Evolutionary conservation across 2,113 vertebrate species (phyloP), one percentile per base, ranked within the genome.

Genomic region (Amphilophus citrinellus): DNA sequence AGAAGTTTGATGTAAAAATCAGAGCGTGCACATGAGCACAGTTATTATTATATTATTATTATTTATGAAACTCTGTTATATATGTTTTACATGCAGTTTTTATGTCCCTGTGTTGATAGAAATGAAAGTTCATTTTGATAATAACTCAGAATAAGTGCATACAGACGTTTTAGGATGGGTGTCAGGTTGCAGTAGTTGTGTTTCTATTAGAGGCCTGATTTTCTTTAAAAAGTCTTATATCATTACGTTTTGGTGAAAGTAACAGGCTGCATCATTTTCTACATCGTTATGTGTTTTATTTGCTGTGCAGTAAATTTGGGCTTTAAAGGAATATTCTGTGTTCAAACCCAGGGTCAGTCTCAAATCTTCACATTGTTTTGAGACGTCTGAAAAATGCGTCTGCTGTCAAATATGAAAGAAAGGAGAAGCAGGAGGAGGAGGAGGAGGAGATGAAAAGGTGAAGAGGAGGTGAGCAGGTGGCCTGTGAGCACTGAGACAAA

Each of bases 381-480:
- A 27, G 42, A 47, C 44, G 15, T 53, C 66, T 71, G 66, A 53
- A 53, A 62, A 71, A 42, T 60, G 35, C 24, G n/a, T 42, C 24
- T 37, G 37, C 22, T 30, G 17, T 14, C 53, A 35, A 30, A 61
- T 9, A 30, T 22, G 39, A 71, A 60, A 24, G 58, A 8, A 47
- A 56, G 57, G 32, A 24, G 32, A 50, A 62, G 57, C 7, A 17
- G 35, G 39, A 56, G 30, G 66, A 61, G 35, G 62, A 66, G n/a
- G 14, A 17, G 20, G 60, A 35, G 24, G 27, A 61, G 68, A 79
- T 61, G 56, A 76, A 76, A 61, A 61, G 75, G 44, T 42, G 63
- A 32, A 30, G 61, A 63, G 80, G 77, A 82, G 82, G 87, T 71
- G 83, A 86, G 90, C 84, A 88, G 87, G 81, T 91, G 91, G 84